Evolutionary conservation across 2,888 invertebrate species (phyloP), one percentile per base, ranked within the genome.

Genomic region (Caenorhabditis sp.): DNA sequence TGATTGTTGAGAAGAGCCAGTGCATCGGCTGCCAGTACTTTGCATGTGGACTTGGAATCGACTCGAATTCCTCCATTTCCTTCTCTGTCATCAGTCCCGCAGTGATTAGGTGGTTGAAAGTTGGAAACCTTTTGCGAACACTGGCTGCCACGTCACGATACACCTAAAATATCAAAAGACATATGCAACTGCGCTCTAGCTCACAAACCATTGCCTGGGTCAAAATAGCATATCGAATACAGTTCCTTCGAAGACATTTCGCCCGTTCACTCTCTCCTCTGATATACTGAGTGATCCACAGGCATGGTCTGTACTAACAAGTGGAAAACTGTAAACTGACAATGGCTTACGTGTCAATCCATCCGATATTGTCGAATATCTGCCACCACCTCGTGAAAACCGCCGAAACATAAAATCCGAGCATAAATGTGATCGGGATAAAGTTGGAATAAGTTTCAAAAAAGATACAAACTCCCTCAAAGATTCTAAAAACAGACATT

Each of bases 11-110:
- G 60, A 86, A 86, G 2, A 85, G 84, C 90, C 90, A 90, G 22
- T 90, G 85, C 87, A 88, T 87, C n/a, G 88, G 88, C 24, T 87
- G 87, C 90, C 90, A 90, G 70, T 90, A 90, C 69, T 90, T 90
- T 24, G 80, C 80, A 62, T 90, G 88, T 8, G 87, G 87, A 32
- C 88, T 87, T 8, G 78, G 80, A 22, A 90, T 84, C 26, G 83
- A 68, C 15, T 90, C 89, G 50, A 89, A 89, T 56, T 89, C 89
- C n/a, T 82, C 79, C 72, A 90, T 70, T 64, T 90, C 90, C 28
- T 82, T 82, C 51, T 87, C 85, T 2, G 89, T 88, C 90, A 90
- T 90, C 32, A 90, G 69, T 11, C 89, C 89, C 65, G 89, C 88
- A 1, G 88, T 89, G 1, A 90, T 88, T 51, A 90, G 60, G 82